Evolutionary conservation across 2,888 invertebrate genomes (phyloP), one percentile per base, ranked within the genome.

Genomic region (Capitulum mitella): DNA sequence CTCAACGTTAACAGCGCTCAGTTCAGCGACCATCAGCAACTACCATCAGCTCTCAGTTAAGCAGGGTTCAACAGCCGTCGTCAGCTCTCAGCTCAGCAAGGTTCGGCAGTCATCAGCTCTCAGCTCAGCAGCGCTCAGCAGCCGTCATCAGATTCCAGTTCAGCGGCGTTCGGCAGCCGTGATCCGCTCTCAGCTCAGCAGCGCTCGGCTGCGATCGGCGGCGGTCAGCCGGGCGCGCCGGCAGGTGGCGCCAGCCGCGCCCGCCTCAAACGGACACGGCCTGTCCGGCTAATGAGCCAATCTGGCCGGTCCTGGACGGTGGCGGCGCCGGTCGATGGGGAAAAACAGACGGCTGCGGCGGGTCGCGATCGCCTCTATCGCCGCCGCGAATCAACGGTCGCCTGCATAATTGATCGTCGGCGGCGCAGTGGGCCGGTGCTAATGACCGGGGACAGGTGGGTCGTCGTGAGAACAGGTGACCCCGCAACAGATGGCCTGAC

Each of bases 401-500:
- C 26, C 70, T 70, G 26, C 70, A 70, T 70, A 40, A 70, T 70
- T 37, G 16, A 70, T 29, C 37, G 37, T 16, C 10, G 26, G 37
- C 40, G 40, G 58, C 58, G 58, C 58, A 12, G 5, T 43, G 6
- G 43, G 6, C 43, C 43, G 5, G 43, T 43, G 5, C 70, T 70
- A 70, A 70, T 70, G 70, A 19, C 37, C 37, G 22, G 26, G 70
- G 70, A 70, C 70, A 70, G 70, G 70, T 70, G 70, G 32, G 16
- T 26, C 26, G 40, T 40, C 26, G 37, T 40, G 70, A 40, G 70
- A 70, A 70, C 70, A 70, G 70, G 70, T 70, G 70, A 70, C 29
- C 70, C 37, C 22, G 70, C 70, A 70, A 70, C 70, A 70, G 70
- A 70, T 70, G 70, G 70, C 22, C 37, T 40, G 70, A 40, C 70